Percentiles rank a stretch among this genome's conserved stretches.
Evolutionary conservation across 2,888 invertebrate species (phyloP).

Genomic region (Aporophyla nigra): DNA sequence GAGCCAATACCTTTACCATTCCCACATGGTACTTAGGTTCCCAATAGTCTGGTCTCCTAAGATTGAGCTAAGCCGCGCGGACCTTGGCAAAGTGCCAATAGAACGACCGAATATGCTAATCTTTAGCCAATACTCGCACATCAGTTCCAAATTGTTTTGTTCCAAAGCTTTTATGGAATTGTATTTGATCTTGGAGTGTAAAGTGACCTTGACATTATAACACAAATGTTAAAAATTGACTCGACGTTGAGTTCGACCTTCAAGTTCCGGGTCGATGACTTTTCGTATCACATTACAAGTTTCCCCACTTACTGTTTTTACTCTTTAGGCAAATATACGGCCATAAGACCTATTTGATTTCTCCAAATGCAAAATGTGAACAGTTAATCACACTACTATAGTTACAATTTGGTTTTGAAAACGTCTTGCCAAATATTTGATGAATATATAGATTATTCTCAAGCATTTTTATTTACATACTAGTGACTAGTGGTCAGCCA

Average conservation of each 20-base stretch:
- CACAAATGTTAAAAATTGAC: background rate
- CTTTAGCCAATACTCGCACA: constrained; percentile 26
- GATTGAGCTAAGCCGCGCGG: constrained; percentile 4
- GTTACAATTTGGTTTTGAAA: too few relatives aligned
- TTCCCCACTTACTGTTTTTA: too few relatives aligned
- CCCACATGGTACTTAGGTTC: too few relatives aligned
- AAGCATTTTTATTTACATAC: too few relatives aligned
- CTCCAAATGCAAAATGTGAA: too few relatives aligned
- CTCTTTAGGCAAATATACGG: too few relatives aligned
- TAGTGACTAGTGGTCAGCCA: too few relatives aligned
- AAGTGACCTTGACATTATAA: constrained; percentile 10
- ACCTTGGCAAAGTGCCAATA: constrained; percentile 34
- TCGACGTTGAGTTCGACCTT: background rate
- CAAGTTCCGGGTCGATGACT: background rate
- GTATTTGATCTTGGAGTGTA: background rate
- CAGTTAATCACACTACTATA: background rate
- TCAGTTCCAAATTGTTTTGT: constrained; percentile 37
- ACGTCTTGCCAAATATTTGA: too few relatives aligned
- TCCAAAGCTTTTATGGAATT: constrained; percentile 46
- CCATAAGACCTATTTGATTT: too few relatives aligned
- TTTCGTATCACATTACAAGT: background rate
- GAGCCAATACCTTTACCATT: background rate
- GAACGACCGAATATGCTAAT: constrained; percentile 42
- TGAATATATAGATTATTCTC: too few relatives aligned
- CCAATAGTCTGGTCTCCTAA: constrained; percentile 27